Evolutionary conservation across 2,797 vertebrate species (phyloP), one percentile per base, ranked within the genome.

Genomic region (Cynodonichthys magdalenae): DNA sequence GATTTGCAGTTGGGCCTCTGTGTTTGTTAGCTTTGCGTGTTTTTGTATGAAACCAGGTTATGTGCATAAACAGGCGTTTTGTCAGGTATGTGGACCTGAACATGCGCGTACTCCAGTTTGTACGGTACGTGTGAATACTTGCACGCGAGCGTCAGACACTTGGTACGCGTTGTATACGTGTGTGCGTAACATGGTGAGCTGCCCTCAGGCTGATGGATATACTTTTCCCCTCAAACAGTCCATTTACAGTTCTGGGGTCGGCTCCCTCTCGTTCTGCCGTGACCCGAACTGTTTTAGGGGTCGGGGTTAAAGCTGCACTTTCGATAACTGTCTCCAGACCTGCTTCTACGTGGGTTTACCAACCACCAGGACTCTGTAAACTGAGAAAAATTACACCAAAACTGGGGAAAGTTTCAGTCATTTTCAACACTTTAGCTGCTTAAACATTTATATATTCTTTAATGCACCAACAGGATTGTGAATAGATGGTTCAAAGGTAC

Each of bases 161-260:
- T 57, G 20, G 64, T 53, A 17, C 9, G 42, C 6, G 15, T 54
- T 20, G 48, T 60, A 53, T 55, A 41, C 51, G 36, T 74, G 77
- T 69, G 82, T 77, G 82, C 76, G 69, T 76, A 75, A 80, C 74
- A 74, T 75, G 52, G 81, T 72, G 71, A 79, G 66, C 73, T 48
- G 75, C 71, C 77, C 84, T 66, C 65, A 0, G 75, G 74, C 47
- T 64, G 72, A 76, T 74, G 59, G 79, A 75, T 80, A 75, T 79
- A 82, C 65, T 81, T 75, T 86, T 81, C 77, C 24, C 66, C 74
- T 79, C 73, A 83, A 83, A 87, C 85, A 77, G 79, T 65, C 84
- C 89, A 75, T 86, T 86, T 86, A 87, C 87, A 87, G 86, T 84
- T 83, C 59, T 75, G 71, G 82, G 82, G 79, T 89, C 79, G 49